A percentile compares a stretch with the other conserved stretches of the same genome.
Evolutionary conservation across 2,888 invertebrate species (phyloP).

Genomic region (Pandemis corylana): DNA sequence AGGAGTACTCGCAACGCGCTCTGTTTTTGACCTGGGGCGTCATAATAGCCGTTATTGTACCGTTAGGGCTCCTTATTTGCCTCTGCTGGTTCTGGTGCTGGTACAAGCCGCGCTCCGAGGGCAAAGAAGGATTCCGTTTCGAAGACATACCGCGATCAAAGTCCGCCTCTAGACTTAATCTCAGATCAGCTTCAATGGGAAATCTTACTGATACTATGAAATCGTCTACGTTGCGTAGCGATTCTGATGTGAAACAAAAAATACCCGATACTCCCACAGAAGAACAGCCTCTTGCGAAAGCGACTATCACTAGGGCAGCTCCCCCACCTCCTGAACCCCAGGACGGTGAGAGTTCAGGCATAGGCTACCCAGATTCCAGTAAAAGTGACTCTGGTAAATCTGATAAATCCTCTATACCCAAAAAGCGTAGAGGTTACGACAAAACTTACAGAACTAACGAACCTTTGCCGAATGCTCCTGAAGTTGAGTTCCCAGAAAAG

Average conservation of each 20-base stretch:
- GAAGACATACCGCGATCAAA: conserved; percentile 84
- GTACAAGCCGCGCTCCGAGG: conserved; percentile 83
- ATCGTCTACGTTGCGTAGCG: conserved; percentile 72
- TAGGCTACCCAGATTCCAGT: conserved; percentile 82
- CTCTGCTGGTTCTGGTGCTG: conserved; percentile 87
- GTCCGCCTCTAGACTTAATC: conserved; percentile 85
- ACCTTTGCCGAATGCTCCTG: conserved; percentile 90
- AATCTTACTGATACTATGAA: conserved; percentile 81
- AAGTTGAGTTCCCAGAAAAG: conserved; percentile 92
- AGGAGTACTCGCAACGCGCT: conserved; percentile 88
- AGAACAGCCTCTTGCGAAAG: conserved; percentile 61
- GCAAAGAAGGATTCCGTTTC: conserved; percentile 84
- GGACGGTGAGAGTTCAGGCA: conserved; percentile 80
- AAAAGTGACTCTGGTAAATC: conserved; percentile 81
- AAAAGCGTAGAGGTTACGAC: conserved; percentile 91
- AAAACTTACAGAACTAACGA: conserved; percentile 93
- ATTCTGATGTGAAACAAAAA: conserved; percentile 70
- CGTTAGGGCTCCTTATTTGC: conserved; percentile 86
- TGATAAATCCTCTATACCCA: conserved; percentile 79
- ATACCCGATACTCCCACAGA: conserved; percentile 72
- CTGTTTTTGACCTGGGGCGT: conserved; percentile 90
- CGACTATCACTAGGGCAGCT: conserved; percentile 62
- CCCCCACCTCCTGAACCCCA: conserved; percentile 65
- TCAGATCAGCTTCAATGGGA: conserved; percentile 82
- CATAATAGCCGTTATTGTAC: conserved; percentile 89